phyloP scores from a whole-genome alignment of 2,888 invertebrate genomes.

The Micropterix aruncella region DNA sequence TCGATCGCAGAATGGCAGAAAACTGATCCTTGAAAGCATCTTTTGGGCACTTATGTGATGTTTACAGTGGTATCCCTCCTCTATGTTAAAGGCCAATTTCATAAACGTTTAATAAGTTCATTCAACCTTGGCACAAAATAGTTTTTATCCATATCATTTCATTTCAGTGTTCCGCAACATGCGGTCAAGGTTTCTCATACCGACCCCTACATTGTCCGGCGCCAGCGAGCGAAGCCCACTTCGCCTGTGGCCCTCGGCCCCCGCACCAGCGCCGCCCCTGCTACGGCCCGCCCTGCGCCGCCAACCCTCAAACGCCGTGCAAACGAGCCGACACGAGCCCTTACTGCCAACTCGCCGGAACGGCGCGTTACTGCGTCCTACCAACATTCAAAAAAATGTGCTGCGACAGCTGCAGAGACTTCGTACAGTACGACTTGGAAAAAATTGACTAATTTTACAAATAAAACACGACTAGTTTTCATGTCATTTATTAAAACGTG shows the following conservation, averaged over 20 bases:
- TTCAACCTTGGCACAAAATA: no score
- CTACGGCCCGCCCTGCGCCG: conserved; percentile 24
- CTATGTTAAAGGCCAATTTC: no score
- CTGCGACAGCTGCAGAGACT: not conserved
- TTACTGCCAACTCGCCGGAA: conserved; percentile 5
- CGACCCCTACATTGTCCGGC: not conserved
- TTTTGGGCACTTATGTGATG: no score
- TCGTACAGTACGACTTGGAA: not conserved
- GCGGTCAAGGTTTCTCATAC: not conserved
- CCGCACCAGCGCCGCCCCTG: conserved; percentile 31
- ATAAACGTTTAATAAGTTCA: no score
- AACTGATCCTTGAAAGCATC: no score
- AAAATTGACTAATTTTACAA: not conserved
- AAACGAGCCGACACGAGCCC: conserved; percentile 12
- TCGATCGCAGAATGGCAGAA: no score
- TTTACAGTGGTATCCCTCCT: no score
- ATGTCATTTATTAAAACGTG: not conserved
- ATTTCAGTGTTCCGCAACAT: not conserved
- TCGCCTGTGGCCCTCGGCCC: conserved; percentile 19
- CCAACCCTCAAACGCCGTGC: conserved; percentile 16
- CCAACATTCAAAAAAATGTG: not conserved
- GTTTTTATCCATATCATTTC: not conserved
- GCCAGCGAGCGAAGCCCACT: not conserved
- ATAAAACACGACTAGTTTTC: not conserved
- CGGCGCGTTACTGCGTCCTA: not conserved